Evolutionary conservation across 2,797 vertebrate genomes (phyloP).

Genomic region (Channa striata): DNA sequence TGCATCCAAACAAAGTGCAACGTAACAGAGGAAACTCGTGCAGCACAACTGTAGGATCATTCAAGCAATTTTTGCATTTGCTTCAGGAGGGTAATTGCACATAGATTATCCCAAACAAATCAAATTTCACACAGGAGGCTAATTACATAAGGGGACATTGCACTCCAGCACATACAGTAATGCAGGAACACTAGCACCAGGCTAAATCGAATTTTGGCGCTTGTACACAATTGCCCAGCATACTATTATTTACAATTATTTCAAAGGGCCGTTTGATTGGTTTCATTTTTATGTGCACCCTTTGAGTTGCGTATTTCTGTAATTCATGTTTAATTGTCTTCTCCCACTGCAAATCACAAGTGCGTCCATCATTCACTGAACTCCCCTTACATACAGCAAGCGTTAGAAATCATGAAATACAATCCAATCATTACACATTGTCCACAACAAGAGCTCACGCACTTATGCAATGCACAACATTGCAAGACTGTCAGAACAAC

Average conservation of each 20-base stretch:
- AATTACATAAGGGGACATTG: slow-evolving; percentile 51
- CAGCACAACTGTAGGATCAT: background rate
- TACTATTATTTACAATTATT: slow-evolving; percentile 5
- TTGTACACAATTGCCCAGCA: background rate
- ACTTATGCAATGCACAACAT: slow-evolving; percentile 12
- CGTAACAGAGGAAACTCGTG: slow-evolving; percentile 24
- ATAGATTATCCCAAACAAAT: slow-evolving; percentile 67
- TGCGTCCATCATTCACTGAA: slow-evolving; percentile 20
- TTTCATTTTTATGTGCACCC: slow-evolving; percentile 9
- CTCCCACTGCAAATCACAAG: background rate
- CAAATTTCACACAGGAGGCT: slow-evolving; percentile 53
- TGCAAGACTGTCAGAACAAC: slow-evolving; percentile 12
- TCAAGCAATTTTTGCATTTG: slow-evolving; percentile 29
- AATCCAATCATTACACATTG: background rate
- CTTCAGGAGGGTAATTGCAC: slow-evolving; percentile 53
- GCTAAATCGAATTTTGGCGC: slow-evolving; percentile 21
- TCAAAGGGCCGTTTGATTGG: slow-evolving; percentile 8
- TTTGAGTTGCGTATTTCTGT: background rate
- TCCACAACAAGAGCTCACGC: slow-evolving; percentile 13
- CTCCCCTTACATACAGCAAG: background rate
- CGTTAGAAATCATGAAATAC: background rate
- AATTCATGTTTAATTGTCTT: slow-evolving; percentile 11
- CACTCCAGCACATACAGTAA: slow-evolving; percentile 24
- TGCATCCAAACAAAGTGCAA: slow-evolving; percentile 8
- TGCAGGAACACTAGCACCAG: slow-evolving; percentile 11